Percentiles rank a stretch among this genome's conserved stretches.
Evolutionary conservation across 2,113 vertebrate species (phyloP).

Genomic region (Accipiter virgatus): DNA sequence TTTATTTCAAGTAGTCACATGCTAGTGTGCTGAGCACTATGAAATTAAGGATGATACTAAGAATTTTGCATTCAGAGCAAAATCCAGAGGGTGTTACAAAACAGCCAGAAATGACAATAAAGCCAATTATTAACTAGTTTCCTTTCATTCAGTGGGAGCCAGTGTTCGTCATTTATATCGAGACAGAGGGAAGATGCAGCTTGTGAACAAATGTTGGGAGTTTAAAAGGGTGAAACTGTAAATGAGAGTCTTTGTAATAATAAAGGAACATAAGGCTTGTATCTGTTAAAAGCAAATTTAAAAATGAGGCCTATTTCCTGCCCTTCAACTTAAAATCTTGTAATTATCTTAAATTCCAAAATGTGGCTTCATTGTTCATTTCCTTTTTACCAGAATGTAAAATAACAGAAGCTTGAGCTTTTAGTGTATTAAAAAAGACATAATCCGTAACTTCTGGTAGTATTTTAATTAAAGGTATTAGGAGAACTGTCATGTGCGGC

Average conservation of each 20-base stretch:
- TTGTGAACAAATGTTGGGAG: not conserved
- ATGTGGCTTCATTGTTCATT: slow-evolving; percentile 34
- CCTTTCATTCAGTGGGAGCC: not conserved
- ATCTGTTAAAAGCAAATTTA: slow-evolving; percentile 1
- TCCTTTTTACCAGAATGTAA: slow-evolving; percentile 16
- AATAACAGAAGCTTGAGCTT: slow-evolving; percentile 16
- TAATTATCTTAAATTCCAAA: slow-evolving; percentile 3
- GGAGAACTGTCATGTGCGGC: not conserved
- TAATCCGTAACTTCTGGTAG: slow-evolving; percentile 47
- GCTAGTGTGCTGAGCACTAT: not conserved
- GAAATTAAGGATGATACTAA: not conserved
- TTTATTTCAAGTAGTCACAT: not conserved
- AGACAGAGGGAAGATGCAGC: not conserved
- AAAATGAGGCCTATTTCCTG: not conserved
- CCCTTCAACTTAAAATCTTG: slow-evolving; percentile 33
- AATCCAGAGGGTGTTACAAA: not conserved
- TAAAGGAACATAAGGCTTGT: not conserved
- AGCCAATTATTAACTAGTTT: not conserved
- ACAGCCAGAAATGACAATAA: not conserved
- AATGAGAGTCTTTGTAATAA: not conserved
- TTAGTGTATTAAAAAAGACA: slow-evolving; percentile 8
- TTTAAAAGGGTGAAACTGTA: not conserved
- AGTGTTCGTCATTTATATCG: not conserved
- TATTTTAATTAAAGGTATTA: slow-evolving; percentile 64
- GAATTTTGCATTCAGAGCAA: not conserved